These are phyloP conservation scores for Microcebus tavaratra DNA, from an alignment of 2,113 vertebrate genomes.

Conservation along the genomic window DNA sequence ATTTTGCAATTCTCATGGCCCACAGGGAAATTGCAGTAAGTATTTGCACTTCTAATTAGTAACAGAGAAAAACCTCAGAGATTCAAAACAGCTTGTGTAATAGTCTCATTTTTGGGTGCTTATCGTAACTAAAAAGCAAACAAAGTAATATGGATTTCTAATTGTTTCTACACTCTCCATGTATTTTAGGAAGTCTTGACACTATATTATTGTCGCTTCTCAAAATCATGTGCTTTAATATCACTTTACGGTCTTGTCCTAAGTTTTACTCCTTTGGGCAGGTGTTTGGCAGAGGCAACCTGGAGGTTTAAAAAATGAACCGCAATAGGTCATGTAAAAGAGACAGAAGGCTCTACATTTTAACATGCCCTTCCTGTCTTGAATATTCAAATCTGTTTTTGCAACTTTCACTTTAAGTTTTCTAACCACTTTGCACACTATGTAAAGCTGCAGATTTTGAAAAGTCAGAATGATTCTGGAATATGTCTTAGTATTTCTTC, in stretches of 20 bases:
- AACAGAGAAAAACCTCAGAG: constrained; percentile 64
- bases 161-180: neutral
- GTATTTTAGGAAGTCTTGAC: neutral
- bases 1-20: constrained; percentile 99
- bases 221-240: neutral
- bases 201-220: neutral
- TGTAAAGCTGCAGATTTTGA: neutral
- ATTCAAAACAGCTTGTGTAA: constrained; percentile 59
- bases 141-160: constrained; percentile 25
- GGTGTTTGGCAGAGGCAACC: neutral
- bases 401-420: constrained; percentile 4
- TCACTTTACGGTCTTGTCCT: neutral
- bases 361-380: neutral
- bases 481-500: neutral
- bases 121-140: constrained; percentile 63
- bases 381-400: neutral
- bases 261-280: constrained; percentile 3
- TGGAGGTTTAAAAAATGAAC: neutral
- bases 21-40: constrained; percentile 94
- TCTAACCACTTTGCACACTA: neutral
- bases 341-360: neutral
- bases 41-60: constrained; percentile 75
- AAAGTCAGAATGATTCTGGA: neutral
- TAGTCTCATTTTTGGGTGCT: constrained; percentile 57
- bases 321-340: neutral